Evolutionary conservation across 2,888 invertebrate species (phyloP).

Genomic region (Scaptomyza parva): DNA sequence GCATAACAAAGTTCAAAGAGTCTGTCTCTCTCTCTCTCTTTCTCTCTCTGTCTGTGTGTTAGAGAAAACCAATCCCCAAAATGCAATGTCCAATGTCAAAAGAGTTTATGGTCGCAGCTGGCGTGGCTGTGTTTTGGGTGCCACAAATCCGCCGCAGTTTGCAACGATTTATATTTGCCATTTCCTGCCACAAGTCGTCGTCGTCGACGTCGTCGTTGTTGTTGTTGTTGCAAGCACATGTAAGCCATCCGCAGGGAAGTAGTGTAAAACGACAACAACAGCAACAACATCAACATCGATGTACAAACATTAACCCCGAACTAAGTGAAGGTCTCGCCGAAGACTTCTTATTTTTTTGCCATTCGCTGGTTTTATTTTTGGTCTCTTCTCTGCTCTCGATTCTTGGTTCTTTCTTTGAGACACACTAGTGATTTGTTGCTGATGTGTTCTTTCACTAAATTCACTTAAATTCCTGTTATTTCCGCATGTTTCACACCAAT

Average conservation of each 20-base stretch:
- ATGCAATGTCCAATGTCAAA: slow-evolving; percentile 49
- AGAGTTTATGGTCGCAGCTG: slow-evolving; percentile 45
- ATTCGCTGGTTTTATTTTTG: slow-evolving; percentile 31
- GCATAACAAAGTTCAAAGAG: slow-evolving; percentile 26
- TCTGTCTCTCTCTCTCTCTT: background rate
- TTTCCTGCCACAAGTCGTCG: slow-evolving; percentile 55
- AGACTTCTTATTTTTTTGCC: slow-evolving; percentile 10
- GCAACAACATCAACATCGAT: slow-evolving; percentile 31
- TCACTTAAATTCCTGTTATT: slow-evolving; percentile 77
- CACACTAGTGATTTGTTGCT: slow-evolving; percentile 72
- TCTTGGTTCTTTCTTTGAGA: slow-evolving; percentile 6
- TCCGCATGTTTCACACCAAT: slow-evolving; percentile 72
- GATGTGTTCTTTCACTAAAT: slow-evolving; percentile 78
- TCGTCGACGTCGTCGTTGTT: slow-evolving; percentile 2
- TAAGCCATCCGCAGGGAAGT: slow-evolving; percentile 38
- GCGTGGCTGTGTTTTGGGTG: slow-evolving; percentile 25
- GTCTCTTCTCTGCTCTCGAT: slow-evolving; percentile 9
- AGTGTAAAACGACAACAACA: slow-evolving; percentile 19
- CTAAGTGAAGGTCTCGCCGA: slow-evolving; percentile 57
- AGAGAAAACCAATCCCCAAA: slow-evolving; percentile 9
- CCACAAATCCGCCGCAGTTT: slow-evolving; percentile 43
- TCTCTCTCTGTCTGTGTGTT: background rate
- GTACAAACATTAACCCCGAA: slow-evolving; percentile 58
- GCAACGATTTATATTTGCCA: slow-evolving; percentile 67
- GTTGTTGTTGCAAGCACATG: slow-evolving; percentile 32